Evolutionary conservation across 2,888 invertebrate genomes (phyloP).

Genomic region (Melipona bicolor): DNA sequence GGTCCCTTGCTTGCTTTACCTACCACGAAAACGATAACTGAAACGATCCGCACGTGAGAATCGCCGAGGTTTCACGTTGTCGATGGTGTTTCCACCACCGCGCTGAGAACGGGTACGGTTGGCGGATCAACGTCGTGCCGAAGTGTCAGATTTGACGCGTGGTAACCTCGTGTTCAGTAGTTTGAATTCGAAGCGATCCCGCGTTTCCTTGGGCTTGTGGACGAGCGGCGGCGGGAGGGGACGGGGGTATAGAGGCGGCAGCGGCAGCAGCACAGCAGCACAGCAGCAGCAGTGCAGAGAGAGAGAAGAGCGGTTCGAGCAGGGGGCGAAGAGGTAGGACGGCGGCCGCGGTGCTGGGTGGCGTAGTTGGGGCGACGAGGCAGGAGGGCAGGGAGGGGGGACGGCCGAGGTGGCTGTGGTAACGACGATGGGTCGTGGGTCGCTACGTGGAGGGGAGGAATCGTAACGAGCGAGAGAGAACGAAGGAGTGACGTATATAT

Average conservation of each 20-base stretch:
- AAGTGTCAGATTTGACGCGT: conserved; percentile 84
- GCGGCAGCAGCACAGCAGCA: conserved; percentile 24
- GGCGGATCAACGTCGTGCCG: conserved; percentile 53
- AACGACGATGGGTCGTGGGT: conserved; percentile 58
- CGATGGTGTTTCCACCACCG: conserved; percentile 22
- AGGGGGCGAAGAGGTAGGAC: conserved; percentile 50
- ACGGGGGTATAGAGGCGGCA: conserved; percentile 38
- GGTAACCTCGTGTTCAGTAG: conserved; percentile 84
- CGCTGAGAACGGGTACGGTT: conserved; percentile 28
- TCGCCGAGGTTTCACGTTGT: conserved; percentile 5
- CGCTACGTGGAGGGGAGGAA: conserved; percentile 21
- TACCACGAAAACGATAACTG: not conserved
- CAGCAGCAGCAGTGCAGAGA: conserved; percentile 52
- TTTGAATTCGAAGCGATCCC: conserved; percentile 84
- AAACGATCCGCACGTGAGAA: not conserved
- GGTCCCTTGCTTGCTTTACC: not conserved
- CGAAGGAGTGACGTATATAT: conserved; percentile 1
- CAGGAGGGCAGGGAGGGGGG: conserved; percentile 19
- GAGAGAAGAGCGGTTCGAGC: conserved; percentile 42
- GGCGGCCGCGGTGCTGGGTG: conserved; percentile 56
- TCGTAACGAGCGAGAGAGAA: conserved; percentile 21
- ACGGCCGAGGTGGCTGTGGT: conserved; percentile 58
- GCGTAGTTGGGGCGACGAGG: conserved; percentile 36
- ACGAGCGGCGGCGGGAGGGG: conserved; percentile 54
- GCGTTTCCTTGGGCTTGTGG: conserved; percentile 82